These are phyloP conservation scores for Imbricaverruca yamaguchii DNA, from an alignment of 2,888 invertebrate genomes.

Conservation along the genomic window DNA sequence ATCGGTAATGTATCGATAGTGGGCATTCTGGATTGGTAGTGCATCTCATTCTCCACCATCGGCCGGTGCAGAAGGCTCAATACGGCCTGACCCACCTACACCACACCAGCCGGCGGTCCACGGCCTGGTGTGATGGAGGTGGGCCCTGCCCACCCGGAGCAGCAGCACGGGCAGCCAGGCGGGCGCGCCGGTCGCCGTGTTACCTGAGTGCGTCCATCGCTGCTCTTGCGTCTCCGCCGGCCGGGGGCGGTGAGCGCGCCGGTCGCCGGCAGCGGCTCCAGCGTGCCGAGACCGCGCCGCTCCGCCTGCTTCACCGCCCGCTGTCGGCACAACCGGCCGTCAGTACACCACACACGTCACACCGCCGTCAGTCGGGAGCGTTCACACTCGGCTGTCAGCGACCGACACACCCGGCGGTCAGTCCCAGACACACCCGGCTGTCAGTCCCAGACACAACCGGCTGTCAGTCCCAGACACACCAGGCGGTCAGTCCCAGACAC, in stretches of 20 bases:
- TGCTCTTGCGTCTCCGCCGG: neutral
- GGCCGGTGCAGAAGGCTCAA: neutral
- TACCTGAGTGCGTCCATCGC: slow-evolving; percentile 8
- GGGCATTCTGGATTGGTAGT: too few species aligned
- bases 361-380: too few species aligned
- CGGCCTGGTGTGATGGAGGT: neutral
- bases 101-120: neutral
- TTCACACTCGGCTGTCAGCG: too few species aligned
- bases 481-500: too few species aligned
- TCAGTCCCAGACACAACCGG: too few species aligned
- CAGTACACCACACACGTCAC: neutral
- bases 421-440: too few species aligned
- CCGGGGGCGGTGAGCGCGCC: neutral
- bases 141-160: too few species aligned
- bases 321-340: neutral
- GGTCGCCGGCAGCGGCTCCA: slow-evolving; percentile 17
- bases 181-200: neutral
- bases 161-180: too few species aligned
- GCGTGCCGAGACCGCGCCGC: neutral
- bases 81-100: neutral
- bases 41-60: neutral
- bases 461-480: too few species aligned
- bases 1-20: too few species aligned
- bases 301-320: slow-evolving; percentile 12
- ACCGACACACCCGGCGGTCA: too few species aligned